These are phyloP conservation scores for Nycticryphes semicollaris DNA, from an alignment of 2,113 vertebrate species.

Conservation along the genomic window DNA sequence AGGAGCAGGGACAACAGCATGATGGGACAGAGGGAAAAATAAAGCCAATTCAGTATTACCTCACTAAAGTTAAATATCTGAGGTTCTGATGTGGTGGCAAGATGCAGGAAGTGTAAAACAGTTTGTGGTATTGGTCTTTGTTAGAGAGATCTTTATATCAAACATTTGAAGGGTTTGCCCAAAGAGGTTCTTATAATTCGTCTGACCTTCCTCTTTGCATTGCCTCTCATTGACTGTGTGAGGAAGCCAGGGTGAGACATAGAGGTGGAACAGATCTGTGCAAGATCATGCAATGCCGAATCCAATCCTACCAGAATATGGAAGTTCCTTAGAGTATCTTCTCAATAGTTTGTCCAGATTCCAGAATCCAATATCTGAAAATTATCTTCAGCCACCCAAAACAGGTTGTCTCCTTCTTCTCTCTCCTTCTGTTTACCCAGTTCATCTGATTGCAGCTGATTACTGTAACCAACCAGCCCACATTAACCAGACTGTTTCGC, in stretches of 20 bases:
- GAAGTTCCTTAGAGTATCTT: neutral
- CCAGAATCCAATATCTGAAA: neutral
- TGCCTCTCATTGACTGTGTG: neutral
- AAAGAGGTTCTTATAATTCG: neutral
- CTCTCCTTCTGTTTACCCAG: neutral
- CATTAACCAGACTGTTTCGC: neutral
- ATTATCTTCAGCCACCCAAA: neutral
- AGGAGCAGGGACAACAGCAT: conserved; percentile 15
- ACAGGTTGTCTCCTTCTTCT: neutral
- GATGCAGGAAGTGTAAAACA: neutral
- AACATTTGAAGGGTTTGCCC: neutral
- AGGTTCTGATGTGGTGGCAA: neutral
- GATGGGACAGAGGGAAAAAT: conserved; percentile 29
- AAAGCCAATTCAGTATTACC: neutral
- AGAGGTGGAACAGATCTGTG: neutral
- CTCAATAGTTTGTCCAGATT: neutral
- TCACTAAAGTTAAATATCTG: neutral
- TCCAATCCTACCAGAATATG: neutral
- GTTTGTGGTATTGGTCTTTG: neutral
- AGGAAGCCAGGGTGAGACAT: neutral
- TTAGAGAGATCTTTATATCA: neutral
- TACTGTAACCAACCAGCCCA: neutral
- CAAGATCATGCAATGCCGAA: neutral
- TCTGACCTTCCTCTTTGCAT: neutral
- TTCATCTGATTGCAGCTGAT: neutral